Conservation (phyloP, 2,113 vertebrate species). For the Odontesthes bonariensis region DNA sequence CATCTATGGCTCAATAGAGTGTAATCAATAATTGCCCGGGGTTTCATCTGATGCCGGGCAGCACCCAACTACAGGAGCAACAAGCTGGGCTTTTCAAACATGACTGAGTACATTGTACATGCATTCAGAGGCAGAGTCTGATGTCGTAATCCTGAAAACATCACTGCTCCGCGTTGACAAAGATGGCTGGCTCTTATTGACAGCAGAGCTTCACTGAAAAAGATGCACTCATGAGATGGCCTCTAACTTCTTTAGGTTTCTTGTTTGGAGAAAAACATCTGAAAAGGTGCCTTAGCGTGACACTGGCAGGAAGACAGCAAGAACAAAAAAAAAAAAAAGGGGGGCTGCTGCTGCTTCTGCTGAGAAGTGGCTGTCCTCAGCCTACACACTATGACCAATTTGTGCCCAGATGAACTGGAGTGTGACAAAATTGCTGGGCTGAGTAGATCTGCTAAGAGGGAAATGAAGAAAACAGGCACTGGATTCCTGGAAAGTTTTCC, state of each 20-base stretch:
- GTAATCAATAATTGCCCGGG: constrained; percentile 72
- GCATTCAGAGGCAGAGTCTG: constrained; percentile 34
- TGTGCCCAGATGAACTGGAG: constrained; percentile 55
- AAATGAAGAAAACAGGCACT: not conserved
- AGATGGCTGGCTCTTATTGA: not conserved
- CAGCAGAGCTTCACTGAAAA: constrained; percentile 16
- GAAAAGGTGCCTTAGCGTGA: not conserved
- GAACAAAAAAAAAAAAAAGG: not conserved
- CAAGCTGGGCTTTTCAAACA: constrained; percentile 57
- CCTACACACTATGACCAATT: constrained; percentile 54
- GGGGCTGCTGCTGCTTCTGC: constrained; percentile 47
- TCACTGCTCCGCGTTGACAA: constrained; percentile 8
- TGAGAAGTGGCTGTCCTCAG: constrained; percentile 45
- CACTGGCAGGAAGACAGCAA: not conserved
- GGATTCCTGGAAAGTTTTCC: not conserved
- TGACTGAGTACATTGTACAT: constrained; percentile 53
- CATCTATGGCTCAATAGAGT: constrained; percentile 62
- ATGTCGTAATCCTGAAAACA: constrained; percentile 24
- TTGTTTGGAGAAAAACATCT: not conserved
- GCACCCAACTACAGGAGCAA: constrained; percentile 57
- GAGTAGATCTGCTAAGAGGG: not conserved
- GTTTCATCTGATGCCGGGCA: constrained; percentile 58
- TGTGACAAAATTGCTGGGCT: constrained; percentile 39
- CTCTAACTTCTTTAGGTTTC: not conserved
- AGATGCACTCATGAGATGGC: not conserved